A percentile compares a stretch with the other conserved stretches of the same genome.
Conservation (phyloP, 2,797 vertebrate species). For the Hapalemur alaotrensis region DNA sequence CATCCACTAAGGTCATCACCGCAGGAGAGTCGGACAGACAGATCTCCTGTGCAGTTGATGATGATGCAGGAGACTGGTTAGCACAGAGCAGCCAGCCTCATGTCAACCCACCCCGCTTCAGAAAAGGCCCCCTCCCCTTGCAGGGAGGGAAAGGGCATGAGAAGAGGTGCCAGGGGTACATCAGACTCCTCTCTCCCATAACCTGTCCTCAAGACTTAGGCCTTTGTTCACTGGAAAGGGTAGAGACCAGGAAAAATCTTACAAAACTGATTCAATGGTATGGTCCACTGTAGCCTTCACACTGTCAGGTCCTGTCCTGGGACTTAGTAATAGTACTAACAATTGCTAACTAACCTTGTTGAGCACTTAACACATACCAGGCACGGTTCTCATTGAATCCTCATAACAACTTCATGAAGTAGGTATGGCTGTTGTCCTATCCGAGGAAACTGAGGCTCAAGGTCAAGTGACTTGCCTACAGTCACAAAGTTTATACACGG, state of each 20-base stretch:
- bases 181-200: not conserved
- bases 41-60: conserved; percentile 90
- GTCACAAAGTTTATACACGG: not conserved
- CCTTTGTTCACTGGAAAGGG: not conserved
- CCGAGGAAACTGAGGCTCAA: not conserved
- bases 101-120: not conserved
- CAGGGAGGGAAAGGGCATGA: too few species aligned
- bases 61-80: not conserved
- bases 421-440: not conserved
- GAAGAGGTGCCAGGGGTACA: not conserved
- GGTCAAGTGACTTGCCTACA: not conserved
- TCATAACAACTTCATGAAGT: not conserved
- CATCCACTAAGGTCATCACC: conserved; percentile 96
- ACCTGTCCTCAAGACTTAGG: not conserved
- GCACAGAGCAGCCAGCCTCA: not conserved
- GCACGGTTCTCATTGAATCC: not conserved
- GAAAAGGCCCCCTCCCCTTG: not conserved
- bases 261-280: not conserved
- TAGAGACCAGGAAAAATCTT: not conserved
- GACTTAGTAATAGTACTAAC: not conserved
- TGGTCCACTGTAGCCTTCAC: not conserved
- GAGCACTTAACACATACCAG: not conserved
- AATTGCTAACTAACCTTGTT: not conserved
- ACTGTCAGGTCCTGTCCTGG: not conserved
- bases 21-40: conserved; percentile 94